Evolutionary conservation across 2,888 invertebrate species (phyloP), one percentile per base, ranked within the genome.

Genomic region (Ypsolopha sequella): DNA sequence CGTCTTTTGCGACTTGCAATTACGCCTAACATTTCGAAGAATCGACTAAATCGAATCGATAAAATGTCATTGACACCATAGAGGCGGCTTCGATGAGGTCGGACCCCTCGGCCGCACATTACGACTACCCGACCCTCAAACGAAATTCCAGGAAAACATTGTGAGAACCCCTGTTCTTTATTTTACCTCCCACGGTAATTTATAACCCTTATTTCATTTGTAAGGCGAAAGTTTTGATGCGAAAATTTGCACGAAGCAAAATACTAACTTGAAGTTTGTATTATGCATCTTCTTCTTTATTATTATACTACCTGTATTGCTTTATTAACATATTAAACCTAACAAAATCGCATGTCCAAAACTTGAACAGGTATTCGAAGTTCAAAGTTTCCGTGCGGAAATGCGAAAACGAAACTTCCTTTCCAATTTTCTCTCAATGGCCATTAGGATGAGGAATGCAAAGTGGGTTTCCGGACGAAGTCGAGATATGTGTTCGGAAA

Each of bases 361-460:
- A 43, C 43, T 43, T 43, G 24, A 24, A 24, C 24, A 41, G 9
- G 34, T 33, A 33, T 39, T 39, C 10, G 33, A 49, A 49, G 11
- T 49, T 49, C 68, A 70, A 53, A 51, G 66, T 68, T 66, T 66
- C 65, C 67, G 63, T 68, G 68, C 63, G 59, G 70, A 70, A 77
- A 78, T 64, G 68, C 63, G 70, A 73, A 70, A 68, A 73, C 70
- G 77, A 79, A 81, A 80, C 78, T 84, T 82, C 80, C 73, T 80
- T 81, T 84, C 85, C 82, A 84, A 85, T 85, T 84, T 85, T 82
- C 85, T 80, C 73, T 76, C 77, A 80, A 82, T 85, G 80, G 84
- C 85, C 81, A 85, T 86, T 86, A 84, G 78, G 81, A 85, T 84
- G 85, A 85, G 79, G 82, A 86, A 85, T 84, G 84, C 80, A 84